Conservation (phyloP, 1,140 invertebrate species). For the Caligus rogercresseyi region DNA sequence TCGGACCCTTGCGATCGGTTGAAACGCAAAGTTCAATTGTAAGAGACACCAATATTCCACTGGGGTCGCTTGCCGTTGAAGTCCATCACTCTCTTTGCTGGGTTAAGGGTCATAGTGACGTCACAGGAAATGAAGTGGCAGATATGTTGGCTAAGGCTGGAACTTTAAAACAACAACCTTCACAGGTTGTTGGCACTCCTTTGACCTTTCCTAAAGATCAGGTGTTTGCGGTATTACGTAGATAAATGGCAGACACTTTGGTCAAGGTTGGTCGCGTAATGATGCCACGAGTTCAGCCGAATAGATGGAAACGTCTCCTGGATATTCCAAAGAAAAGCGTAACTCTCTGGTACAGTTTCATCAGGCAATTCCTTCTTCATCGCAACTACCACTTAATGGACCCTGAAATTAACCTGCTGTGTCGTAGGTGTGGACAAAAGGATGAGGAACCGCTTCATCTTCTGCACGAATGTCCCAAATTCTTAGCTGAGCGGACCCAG, state of each 20-base stretch:
- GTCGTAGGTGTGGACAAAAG: background rate
- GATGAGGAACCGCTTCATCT: background rate
- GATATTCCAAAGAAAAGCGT: background rate
- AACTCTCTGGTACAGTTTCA: background rate
- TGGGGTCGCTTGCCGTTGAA: background rate
- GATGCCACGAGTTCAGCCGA: background rate
- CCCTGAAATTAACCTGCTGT: background rate
- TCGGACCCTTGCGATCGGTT: background rate
- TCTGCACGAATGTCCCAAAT: background rate
- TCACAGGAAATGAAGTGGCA: background rate
- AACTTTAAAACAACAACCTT: background rate
- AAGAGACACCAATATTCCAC: background rate
- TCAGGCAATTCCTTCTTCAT: background rate
- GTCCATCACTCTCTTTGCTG: background rate
- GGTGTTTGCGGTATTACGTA: background rate
- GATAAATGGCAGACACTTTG: background rate
- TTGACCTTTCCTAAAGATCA: background rate
- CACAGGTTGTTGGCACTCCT: background rate
- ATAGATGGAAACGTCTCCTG: background rate
- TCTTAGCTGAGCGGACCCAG: background rate
- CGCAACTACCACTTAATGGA: background rate
- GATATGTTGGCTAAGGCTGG: background rate
- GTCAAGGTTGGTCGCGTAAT: background rate
- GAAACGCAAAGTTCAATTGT: background rate
- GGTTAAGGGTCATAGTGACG: background rate